Evolutionary conservation across 2,888 invertebrate genomes (phyloP).

Genomic region (Nemotelus pantherinus): DNA sequence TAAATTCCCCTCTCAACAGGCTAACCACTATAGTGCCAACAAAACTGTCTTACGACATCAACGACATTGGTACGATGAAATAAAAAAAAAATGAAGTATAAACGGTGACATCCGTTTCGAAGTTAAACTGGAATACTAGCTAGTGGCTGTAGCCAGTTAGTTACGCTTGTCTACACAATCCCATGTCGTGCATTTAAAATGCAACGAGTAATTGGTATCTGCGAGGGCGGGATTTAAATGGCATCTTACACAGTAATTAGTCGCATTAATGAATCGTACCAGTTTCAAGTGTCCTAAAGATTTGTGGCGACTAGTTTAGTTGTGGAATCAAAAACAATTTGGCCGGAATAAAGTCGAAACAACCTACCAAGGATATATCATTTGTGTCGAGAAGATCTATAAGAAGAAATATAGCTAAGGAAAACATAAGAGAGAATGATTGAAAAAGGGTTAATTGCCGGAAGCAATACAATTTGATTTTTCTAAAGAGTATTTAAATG

Average conservation of each 20-base stretch:
- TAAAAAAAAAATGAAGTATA: no score
- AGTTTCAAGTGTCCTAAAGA: neutral
- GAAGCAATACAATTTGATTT: no score
- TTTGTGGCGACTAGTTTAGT: neutral
- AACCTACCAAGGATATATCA: constrained; percentile 24
- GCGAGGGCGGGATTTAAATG: constrained; percentile 41
- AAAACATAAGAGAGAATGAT: neutral
- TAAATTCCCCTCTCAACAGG: no score
- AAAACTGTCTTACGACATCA: no score
- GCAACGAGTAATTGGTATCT: constrained; percentile 32
- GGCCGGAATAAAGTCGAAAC: neutral
- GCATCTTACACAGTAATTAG: constrained; percentile 44
- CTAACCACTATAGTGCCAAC: no score
- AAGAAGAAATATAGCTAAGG: neutral
- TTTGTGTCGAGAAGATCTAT: neutral
- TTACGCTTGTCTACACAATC: no score
- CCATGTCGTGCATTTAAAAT: constrained; percentile 6
- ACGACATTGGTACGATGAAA: no score
- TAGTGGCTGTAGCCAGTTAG: no score
- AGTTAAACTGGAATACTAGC: no score
- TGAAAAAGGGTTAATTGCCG: neutral
- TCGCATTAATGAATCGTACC: constrained; percentile 36
- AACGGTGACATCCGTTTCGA: no score
- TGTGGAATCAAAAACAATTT: neutral
- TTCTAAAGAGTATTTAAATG: no score